Evolutionary conservation across 2,797 vertebrate species (phyloP), one percentile per base, ranked within the genome.

Genomic region (Bovichtus variegatus): DNA sequence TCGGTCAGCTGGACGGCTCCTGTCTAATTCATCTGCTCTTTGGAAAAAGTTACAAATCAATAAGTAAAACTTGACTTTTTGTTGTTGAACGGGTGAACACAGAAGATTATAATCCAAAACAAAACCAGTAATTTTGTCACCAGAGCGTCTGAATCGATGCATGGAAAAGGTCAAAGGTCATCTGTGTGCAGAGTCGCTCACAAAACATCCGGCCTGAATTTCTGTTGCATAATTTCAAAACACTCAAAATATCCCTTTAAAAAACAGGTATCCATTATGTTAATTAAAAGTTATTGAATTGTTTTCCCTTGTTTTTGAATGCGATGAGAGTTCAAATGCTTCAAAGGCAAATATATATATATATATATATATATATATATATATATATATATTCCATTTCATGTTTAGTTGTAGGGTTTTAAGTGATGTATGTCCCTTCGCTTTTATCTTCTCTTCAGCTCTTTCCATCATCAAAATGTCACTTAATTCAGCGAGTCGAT

Each of bases 401-500:
- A 47, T 47, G 46, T 47, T 10, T n/a, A 6, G 4, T 64, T 60
- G 68, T 0, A 15, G 38, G 19, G 12, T 2, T 44, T 66, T 41
- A 61, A 44, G 18, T 55, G 9, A 15, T 8, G 10, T 40, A 12
- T 23, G 47, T 38, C 8, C 11, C 11, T 55, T 65, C 49, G 15
- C 1, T 21, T 8, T 12, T 4, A n/a, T n/a, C 61, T 34, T 51
- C 23, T 5, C 16, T 40, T 82, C 10, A 21, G 19, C 29, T 43
- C 69, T 70, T 60, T 25, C 19, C 31, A 43, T 46, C 51, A 46
- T 43, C 38, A 66, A 51, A 60, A 54, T 36, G 19, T 64, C 46
- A 46, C 44, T 49, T 34, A 34, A 34, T 34, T 34, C 31, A n/a
- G n/a, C n/a, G n/a, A n/a, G n/a, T n/a, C n/a, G n/a, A n/a, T n/a